Conservation (phyloP, 2,113 vertebrate species). For the Pleuronectes platessa region DNA sequence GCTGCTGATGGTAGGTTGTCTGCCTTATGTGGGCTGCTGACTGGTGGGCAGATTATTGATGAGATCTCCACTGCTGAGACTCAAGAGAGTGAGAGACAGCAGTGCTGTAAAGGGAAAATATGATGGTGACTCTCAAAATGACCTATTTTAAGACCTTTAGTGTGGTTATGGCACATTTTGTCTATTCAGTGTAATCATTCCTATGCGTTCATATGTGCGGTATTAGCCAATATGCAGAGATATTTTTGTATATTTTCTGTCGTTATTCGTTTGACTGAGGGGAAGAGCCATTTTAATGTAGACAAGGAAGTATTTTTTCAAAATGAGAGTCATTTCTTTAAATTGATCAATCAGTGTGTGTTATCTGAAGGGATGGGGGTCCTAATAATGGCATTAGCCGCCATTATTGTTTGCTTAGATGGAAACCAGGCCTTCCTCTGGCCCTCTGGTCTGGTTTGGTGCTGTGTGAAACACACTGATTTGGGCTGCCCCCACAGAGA, state of each 20-base stretch:
- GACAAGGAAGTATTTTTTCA: constrained; percentile 44
- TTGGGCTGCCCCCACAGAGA: constrained; percentile 54
- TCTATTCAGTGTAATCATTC: constrained; percentile 2
- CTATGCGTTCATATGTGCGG: constrained; percentile 37
- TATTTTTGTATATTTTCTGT: constrained; percentile 15
- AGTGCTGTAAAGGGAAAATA: constrained; percentile 1
- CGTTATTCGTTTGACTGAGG: constrained; percentile 39
- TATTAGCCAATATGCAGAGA: constrained; percentile 21
- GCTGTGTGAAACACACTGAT: constrained; percentile 56
- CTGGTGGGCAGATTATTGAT: constrained; percentile 49
- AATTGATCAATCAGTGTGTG: constrained; percentile 59
- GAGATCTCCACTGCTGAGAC: not conserved
- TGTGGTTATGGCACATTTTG: constrained; percentile 49
- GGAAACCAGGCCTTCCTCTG: constrained; percentile 60
- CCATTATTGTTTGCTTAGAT: constrained; percentile 66
- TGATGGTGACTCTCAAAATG: constrained; percentile 27
- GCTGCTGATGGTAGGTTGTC: constrained; percentile 39
- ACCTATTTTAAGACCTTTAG: constrained; percentile 47
- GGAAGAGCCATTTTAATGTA: constrained; percentile 27
- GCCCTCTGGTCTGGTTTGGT: constrained; percentile 26
- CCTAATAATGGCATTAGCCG: constrained; percentile 46
- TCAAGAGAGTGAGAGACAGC: constrained; percentile 2
- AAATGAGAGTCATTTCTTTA: constrained; percentile 45
- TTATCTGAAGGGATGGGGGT: constrained; percentile 40
- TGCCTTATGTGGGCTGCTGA: constrained; percentile 40